These are phyloP conservation scores for Elanus axillaris DNA, from an alignment of 2,113 vertebrate species.

Conservation along the genomic window DNA sequence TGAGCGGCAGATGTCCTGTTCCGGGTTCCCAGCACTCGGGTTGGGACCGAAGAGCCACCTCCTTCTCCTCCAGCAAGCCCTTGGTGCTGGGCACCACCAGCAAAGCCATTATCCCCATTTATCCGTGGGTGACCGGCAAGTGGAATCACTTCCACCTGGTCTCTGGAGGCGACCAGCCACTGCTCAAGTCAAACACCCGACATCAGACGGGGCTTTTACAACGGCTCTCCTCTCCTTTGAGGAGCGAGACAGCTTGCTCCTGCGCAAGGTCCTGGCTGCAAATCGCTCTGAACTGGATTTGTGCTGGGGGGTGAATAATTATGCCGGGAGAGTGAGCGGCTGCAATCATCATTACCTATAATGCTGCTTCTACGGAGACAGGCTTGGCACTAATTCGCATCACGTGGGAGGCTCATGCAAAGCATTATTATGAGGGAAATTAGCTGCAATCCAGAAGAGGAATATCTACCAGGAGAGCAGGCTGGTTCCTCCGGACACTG, in stretches of 20 bases:
- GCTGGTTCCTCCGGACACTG: neutral
- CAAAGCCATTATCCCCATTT: accelerated
- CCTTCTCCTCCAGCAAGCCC: neutral
- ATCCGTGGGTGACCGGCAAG: accelerated
- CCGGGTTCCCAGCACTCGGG: accelerated
- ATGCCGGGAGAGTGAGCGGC: neutral
- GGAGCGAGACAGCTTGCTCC: neutral
- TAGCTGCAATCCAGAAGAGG: neutral
- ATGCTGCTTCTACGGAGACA: neutral
- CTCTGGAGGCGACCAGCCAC: neutral
- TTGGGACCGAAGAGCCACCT: neutral
- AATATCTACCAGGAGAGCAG: neutral
- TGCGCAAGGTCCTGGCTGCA: neutral
- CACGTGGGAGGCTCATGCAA: neutral
- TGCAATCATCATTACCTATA: neutral
- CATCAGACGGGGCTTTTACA: accelerated
- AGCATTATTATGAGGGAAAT: neutral
- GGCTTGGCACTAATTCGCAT: neutral
- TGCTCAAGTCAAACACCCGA: neutral
- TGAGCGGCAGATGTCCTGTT: accelerated
- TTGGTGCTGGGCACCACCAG: neutral
- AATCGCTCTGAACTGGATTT: neutral
- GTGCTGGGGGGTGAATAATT: neutral
- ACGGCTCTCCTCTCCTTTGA: neutral
- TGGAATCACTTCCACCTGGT: accelerated